Base-by-base conservation (phyloP, 1,140 invertebrate species). In the Drosophila eugracilis region DNA sequence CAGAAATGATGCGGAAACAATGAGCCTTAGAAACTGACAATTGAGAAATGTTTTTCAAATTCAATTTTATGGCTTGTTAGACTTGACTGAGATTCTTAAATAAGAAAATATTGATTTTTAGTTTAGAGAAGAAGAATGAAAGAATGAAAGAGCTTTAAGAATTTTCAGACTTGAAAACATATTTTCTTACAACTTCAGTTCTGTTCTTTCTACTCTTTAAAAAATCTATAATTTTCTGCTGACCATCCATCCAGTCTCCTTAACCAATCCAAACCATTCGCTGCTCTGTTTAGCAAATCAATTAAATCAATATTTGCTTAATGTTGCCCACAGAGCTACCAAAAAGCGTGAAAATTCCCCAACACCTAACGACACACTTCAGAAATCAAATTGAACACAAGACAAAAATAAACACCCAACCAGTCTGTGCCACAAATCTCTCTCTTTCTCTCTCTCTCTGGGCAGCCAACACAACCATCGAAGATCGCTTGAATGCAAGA, bases 351-450 rank as follows among this genome's bases (percentile, higher is more conserved):
- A 55, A 75, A 55, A 75, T 85, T 86, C 77, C 81, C 42, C 50
- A 34, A 9, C 60, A 53, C 42, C 71, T 66, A 75, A 75, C 73
- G 77, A 62, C 74, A 86, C 77, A 85, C 81, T 85, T 81, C 77
- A 86, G 74, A 88, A 86, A 86, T 86, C 81, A 81, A 86, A 73
- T 81, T 77, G 58, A 71, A 86, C 77, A 81, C 73, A 74, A 80
- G 62, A 63, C 50, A 69, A 81, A 75, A 75, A 85, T 48, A 71
- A 75, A 49, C 53, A 58, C 37, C 21, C 53, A 58, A 32, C 21
- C 65, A 41, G n/a, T 37, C 24, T 36, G 55, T 45, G 60, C 45
- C 36, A 52, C 28, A 47, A 41, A 37, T 49, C 48, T 53, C 39
- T 36, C 22, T 28, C 41, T 52, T 39, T 50, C 50, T 37, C 37